Conservation (phyloP, 1,140 invertebrate genomes). For the Drosophila kanapiae region DNA sequence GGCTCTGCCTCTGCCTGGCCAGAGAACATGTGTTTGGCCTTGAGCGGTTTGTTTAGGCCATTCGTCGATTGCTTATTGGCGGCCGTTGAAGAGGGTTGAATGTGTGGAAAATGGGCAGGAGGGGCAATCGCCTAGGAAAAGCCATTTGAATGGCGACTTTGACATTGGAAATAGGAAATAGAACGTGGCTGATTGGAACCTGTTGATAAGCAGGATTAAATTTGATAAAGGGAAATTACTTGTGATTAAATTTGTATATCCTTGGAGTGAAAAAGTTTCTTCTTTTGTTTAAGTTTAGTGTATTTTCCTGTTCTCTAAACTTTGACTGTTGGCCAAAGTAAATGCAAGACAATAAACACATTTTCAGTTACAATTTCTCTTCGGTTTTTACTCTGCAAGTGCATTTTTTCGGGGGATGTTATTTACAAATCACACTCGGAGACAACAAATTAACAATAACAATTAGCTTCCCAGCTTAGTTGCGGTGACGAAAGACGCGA, state of each 20-base stretch:
- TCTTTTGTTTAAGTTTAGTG: not conserved
- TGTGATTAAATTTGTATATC: not conserved
- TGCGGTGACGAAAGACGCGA: constrained; percentile 78
- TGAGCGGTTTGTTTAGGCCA: constrained; percentile 78
- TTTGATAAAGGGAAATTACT: not conserved
- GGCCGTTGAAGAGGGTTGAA: constrained; percentile 33
- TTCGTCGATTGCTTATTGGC: constrained; percentile 10
- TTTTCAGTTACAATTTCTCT: constrained; percentile 18
- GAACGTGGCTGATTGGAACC: constrained; percentile 22
- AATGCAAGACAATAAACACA: constrained; percentile 32
- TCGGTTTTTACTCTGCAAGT: constrained; percentile 45
- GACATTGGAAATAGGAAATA: constrained; percentile 27
- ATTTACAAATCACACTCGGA: constrained; percentile 34
- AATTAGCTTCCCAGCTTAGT: constrained; percentile 32
- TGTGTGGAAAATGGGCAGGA: not conserved
- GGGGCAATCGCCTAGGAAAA: constrained; percentile 1
- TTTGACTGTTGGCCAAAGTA: constrained; percentile 36
- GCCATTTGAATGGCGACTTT: constrained; percentile 29
- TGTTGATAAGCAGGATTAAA: constrained; percentile 36
- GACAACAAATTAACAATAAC: constrained; percentile 57
- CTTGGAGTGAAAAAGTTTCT: no score
- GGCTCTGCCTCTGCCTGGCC: constrained; percentile 12
- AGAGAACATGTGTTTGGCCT: constrained; percentile 79
- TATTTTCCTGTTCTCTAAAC: constrained; percentile 39
- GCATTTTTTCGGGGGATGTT: constrained; percentile 10